These are phyloP conservation scores for Drosophila limbata DNA, from an alignment of 2,888 invertebrate species.

Conservation along the genomic window DNA sequence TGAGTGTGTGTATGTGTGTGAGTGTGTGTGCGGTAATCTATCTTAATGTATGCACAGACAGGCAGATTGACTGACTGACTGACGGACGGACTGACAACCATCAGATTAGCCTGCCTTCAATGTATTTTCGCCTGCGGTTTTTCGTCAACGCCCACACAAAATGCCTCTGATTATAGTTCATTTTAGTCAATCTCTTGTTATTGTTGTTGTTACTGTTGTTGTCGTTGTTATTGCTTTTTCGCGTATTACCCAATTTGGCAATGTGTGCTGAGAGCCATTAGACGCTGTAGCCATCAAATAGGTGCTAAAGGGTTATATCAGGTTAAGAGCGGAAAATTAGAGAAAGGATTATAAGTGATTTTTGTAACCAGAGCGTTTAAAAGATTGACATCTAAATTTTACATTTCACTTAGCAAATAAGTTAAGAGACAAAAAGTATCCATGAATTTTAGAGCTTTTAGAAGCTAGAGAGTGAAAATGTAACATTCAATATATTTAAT, in stretches of 20 bases:
- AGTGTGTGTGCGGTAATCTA: slow-evolving; percentile 63
- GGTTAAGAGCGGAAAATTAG: not conserved
- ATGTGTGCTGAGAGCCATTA: slow-evolving; percentile 42
- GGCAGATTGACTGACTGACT: slow-evolving; percentile 12
- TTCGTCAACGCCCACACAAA: slow-evolving; percentile 36
- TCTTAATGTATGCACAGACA: slow-evolving; percentile 75
- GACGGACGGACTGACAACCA: slow-evolving; percentile 5
- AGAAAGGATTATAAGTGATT: not conserved
- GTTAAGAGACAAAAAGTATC: no score
- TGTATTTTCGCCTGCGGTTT: slow-evolving; percentile 60
- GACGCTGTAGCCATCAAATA: slow-evolving; percentile 6
- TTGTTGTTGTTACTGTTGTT: slow-evolving; percentile 10
- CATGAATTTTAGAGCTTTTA: no score
- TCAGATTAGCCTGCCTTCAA: slow-evolving; percentile 34
- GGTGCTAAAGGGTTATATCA: slow-evolving; percentile 8
- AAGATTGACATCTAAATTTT: no score
- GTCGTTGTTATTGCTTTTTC: slow-evolving; percentile 29
- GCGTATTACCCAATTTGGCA: slow-evolving; percentile 49
- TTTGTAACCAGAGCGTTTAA: not conserved
- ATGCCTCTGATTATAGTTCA: slow-evolving; percentile 54
- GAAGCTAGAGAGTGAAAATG: no score
- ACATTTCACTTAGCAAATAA: no score
- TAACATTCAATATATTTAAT: no score
- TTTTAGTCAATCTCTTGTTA: slow-evolving; percentile 14
- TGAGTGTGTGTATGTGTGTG: slow-evolving; percentile 13